Evolutionary conservation across 2,888 invertebrate genomes (phyloP).

Genomic region (Torymus texanus): DNA sequence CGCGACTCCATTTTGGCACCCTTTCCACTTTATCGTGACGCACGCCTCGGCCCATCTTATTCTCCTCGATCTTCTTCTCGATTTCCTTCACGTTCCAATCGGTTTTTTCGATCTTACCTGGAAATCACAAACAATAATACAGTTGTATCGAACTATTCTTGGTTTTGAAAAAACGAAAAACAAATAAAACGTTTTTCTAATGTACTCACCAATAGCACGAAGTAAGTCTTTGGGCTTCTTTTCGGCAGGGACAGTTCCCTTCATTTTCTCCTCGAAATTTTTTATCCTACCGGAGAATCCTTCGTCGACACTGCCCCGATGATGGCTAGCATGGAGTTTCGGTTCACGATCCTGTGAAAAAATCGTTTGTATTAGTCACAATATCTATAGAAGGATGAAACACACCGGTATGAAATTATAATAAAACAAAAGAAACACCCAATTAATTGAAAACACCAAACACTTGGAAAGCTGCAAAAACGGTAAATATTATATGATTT

Average conservation of each 20-base stretch:
- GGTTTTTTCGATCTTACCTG: slow-evolving; percentile 88
- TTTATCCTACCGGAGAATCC: slow-evolving; percentile 81
- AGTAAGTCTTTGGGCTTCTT: slow-evolving; percentile 91
- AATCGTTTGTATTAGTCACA: slow-evolving; percentile 1
- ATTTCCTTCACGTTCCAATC: slow-evolving; percentile 96
- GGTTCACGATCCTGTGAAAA: slow-evolving; percentile 74
- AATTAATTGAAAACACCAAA: slow-evolving; percentile 47
- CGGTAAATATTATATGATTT: slow-evolving; percentile 35
- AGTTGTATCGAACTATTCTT: not conserved
- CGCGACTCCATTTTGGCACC: slow-evolving; percentile 94
- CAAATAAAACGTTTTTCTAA: not conserved
- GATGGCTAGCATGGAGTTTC: slow-evolving; percentile 72
- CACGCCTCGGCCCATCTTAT: slow-evolving; percentile 81
- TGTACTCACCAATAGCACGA: slow-evolving; percentile 83
- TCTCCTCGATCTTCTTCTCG: slow-evolving; percentile 90
- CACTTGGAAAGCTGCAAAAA: slow-evolving; percentile 44
- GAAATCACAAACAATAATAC: slow-evolving; percentile 8
- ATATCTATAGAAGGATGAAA: not conserved
- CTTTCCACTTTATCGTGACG: slow-evolving; percentile 79
- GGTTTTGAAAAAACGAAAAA: not conserved
- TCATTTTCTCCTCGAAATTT: slow-evolving; percentile 87
- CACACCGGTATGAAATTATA: not conserved
- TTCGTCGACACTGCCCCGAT: slow-evolving; percentile 75
- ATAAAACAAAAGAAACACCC: slow-evolving; percentile 19
- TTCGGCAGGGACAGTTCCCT: slow-evolving; percentile 78